These are phyloP conservation scores for Gisinianus flammeolus DNA, from an alignment of 2,888 invertebrate species.

Conservation along the genomic window DNA sequence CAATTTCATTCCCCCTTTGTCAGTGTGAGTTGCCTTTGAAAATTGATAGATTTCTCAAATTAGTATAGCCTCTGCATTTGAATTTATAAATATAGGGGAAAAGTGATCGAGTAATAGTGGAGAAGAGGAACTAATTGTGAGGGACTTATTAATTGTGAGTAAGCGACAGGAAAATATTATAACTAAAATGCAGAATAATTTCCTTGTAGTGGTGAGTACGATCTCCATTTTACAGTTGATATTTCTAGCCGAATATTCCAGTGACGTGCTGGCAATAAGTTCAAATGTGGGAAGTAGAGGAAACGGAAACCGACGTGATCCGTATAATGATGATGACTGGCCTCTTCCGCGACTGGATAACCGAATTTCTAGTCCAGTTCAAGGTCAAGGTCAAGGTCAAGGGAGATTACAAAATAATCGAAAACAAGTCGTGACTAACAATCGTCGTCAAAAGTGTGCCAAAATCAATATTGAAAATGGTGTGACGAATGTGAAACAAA, in stretches of 20 bases:
- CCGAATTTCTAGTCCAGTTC: background rate
- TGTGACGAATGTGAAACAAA: background rate
- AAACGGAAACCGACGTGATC: background rate
- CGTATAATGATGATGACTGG: background rate
- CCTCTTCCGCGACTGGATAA: background rate
- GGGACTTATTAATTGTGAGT: too few relatives aligned
- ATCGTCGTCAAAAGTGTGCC: background rate
- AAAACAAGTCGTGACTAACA: background rate
- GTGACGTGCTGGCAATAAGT: too few relatives aligned
- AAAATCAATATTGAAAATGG: constrained; percentile 11
- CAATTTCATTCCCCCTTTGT: too few relatives aligned
- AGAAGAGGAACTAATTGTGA: too few relatives aligned
- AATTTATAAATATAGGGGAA: too few relatives aligned
- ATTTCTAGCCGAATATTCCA: background rate
- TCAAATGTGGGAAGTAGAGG: too few relatives aligned
- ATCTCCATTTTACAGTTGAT: background rate
- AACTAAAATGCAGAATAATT: too few relatives aligned
- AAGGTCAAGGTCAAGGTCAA: background rate
- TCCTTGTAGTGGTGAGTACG: background rate
- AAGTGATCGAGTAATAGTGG: too few relatives aligned
- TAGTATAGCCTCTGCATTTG: too few relatives aligned
- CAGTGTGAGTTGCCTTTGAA: too few relatives aligned
- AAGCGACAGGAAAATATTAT: too few relatives aligned
- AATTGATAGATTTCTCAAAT: too few relatives aligned
- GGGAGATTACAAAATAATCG: background rate